Base-by-base conservation (phyloP, 2,113 vertebrate genomes). In the Himantopus leucocephalus region DNA sequence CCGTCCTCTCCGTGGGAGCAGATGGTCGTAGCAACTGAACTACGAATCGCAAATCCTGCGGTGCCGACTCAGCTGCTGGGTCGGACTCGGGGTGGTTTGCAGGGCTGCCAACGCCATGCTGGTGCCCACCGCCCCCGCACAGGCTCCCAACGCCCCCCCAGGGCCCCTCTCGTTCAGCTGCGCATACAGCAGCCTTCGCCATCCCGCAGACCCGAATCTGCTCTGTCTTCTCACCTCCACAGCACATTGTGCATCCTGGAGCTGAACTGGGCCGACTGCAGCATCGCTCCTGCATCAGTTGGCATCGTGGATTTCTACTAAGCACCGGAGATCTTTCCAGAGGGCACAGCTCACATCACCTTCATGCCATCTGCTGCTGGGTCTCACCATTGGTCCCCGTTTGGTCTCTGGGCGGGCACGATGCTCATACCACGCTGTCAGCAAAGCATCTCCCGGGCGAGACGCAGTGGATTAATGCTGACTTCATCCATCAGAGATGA, bases 401-500 rank as follows among this genome's bases (percentile, higher is more conserved):
- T 18, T 41, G 75, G 70, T 55, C 91, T 62, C 58, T 39, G 58
- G 62, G 60, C 29, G 32, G 27, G 34, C 56, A 64, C 43, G 22
- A 84, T 50, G 88, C 37, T 85, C 67, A n/a, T 14, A 6, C n/a
- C 34, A 4, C n/a, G 39, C 92, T 23, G 55, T 50, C 86, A 89
- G 79, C 94, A 90, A 92, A 95, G 91, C 88, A 74, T 75, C 96
- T 93, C 72, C 37, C 4, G 14, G 84, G 73, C 3, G 9, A 71
- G 56, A 8, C 8, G 79, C 70, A 85, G 96, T 60, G 90, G 92
- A 92, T 96, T 80, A 75, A 78, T 8, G 72, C 85, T 37, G 56
- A 45, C 59, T 75, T 84, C 85, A 82, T 93, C 95, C 95, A 71
- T 96, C 97, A 80, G 76, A 9, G 59, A 58, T 34, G 71, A 83